Conservation (phyloP, 2,113 vertebrate species). For the Sander vitreus region DNA sequence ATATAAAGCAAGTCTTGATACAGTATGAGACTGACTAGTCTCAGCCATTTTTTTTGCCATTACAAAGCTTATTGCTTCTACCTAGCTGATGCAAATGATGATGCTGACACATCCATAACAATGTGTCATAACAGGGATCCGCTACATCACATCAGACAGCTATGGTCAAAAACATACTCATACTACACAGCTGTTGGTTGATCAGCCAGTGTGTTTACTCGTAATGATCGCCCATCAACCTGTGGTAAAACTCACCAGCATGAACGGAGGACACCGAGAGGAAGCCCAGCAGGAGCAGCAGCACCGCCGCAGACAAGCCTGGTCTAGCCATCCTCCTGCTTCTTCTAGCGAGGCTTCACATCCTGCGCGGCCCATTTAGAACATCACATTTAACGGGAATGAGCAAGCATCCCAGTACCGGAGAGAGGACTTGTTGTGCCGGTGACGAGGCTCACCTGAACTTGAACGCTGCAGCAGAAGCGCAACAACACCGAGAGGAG, state of each 20-base stretch:
- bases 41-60: constrained; percentile 45
- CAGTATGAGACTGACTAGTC: neutral
- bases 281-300: constrained; percentile 79
- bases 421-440: constrained; percentile 66
- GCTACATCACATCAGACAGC: constrained; percentile 8
- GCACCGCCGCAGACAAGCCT: constrained; percentile 67
- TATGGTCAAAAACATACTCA: neutral
- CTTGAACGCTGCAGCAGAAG: constrained; percentile 65
- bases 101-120: constrained; percentile 12
- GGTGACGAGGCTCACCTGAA: constrained; percentile 59
- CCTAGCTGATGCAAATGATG: constrained; percentile 6
- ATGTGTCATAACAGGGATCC: constrained; percentile 4
- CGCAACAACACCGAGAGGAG: constrained; percentile 37
- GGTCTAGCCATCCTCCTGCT: constrained; percentile 84
- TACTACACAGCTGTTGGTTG: neutral
- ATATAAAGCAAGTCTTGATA: neutral
- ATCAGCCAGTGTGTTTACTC: constrained; percentile 11
- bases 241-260: constrained; percentile 82
- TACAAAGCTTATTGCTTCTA: constrained; percentile 24
- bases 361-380: constrained; percentile 78
- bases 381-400: constrained; percentile 75
- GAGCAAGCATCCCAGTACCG: constrained; percentile 48
- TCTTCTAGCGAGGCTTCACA: constrained; percentile 80
- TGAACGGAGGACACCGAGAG: constrained; percentile 75
- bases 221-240: constrained; percentile 31